A percentile compares a stretch with the other conserved stretches of the same genome.
Evolutionary conservation across 2,797 vertebrate species (phyloP).

Genomic region (Mormyrus proboscirostris): DNA sequence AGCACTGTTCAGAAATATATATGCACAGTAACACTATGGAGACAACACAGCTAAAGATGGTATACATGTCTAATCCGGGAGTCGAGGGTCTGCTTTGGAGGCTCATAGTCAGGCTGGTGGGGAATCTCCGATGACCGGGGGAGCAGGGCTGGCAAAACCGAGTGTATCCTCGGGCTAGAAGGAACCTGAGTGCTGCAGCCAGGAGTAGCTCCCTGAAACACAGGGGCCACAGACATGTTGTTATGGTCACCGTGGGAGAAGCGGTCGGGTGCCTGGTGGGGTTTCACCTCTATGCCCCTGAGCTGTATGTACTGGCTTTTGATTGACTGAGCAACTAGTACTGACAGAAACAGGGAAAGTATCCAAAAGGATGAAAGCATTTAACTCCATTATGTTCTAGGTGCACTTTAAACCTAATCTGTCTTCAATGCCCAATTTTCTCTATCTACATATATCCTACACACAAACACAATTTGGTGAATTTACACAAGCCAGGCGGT

Average conservation of each 20-base stretch:
- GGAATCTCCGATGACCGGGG: not conserved
- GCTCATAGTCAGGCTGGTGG: not conserved
- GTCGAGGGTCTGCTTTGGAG: not conserved
- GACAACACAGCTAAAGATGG: not conserved
- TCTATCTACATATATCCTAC: not conserved
- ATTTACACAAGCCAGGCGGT: not conserved
- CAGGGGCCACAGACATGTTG: not conserved
- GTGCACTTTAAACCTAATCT: not conserved
- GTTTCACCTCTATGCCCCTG: not conserved
- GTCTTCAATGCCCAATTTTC: not conserved
- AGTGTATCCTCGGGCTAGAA: not conserved
- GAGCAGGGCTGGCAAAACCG: not conserved
- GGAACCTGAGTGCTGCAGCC: not conserved
- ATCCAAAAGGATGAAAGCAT: not conserved
- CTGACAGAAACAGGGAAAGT: not conserved
- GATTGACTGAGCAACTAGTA: not conserved
- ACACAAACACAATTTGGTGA: not conserved
- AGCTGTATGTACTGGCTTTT: not conserved
- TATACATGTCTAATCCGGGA: not conserved
- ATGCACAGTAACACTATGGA: not conserved
- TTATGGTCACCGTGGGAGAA: not conserved
- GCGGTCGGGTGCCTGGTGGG: not conserved
- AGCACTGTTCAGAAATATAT: not conserved
- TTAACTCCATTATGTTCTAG: not conserved
- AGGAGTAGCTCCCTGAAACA: constrained; percentile 1